phyloP scores from a whole-genome alignment of 2,113 vertebrate species.

The Xiphorhynchus elegans region DNA sequence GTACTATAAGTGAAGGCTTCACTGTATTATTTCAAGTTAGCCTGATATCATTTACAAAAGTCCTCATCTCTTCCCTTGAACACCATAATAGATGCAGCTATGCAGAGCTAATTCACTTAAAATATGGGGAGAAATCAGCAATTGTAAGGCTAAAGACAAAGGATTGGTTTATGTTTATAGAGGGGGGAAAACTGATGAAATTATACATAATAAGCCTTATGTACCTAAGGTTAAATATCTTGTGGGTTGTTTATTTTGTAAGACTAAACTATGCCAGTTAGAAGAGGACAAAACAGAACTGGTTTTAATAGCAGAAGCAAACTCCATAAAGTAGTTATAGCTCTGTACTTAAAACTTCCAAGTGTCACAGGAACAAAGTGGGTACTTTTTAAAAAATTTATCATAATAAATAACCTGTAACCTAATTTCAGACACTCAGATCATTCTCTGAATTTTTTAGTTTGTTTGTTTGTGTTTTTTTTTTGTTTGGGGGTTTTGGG shows the following conservation, averaged over 20 bases:
- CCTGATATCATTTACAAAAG: neutral
- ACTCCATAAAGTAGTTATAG: neutral
- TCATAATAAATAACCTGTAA: neutral
- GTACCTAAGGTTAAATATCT: neutral
- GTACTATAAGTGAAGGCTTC: neutral
- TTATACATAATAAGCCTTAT: neutral
- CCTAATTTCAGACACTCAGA: neutral
- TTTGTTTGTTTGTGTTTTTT: no score
- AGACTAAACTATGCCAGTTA: neutral
- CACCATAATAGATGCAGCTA: neutral
- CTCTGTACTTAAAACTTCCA: neutral
- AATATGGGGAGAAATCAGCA: neutral
- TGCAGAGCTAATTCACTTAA: neutral
- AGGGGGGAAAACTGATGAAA: neutral
- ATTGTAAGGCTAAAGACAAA: neutral
- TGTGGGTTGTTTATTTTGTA: neutral
- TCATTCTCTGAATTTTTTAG: neutral
- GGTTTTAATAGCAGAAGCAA: neutral
- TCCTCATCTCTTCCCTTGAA: neutral
- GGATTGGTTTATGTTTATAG: neutral
- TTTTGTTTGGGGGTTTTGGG: no score
- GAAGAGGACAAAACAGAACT: neutral
- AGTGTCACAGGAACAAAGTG: neutral
- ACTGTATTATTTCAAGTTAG: slow-evolving; percentile 21
- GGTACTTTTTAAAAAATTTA: neutral